Evolutionary conservation across 2,113 vertebrate genomes (phyloP), one percentile per base, ranked within the genome.

Genomic region (Sciurus niger): DNA sequence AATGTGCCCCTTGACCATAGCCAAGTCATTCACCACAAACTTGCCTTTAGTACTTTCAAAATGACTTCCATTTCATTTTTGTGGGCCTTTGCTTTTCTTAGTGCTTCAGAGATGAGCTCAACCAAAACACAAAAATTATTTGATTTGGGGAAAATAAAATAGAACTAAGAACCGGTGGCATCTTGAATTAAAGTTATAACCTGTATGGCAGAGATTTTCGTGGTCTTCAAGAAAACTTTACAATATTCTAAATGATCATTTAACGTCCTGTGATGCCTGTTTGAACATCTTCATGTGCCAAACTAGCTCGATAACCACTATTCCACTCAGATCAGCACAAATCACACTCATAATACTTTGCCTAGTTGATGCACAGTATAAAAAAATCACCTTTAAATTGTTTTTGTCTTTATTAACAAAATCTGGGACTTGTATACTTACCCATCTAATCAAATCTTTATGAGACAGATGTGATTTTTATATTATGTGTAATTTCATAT

Each of bases 401-500:
- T 83, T 68, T 25, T 55, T 82, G 16, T 43, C 9, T 88, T 87
- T 11, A 70, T 60, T 73, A 90, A 86, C n/a, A 94, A 87, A 67
- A 73, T 40, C n/a, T 92, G 10, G 9, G 0, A 13, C 30, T 87
- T 86, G 97, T n/a, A 17, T 28, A 70, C 12, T 74, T 97, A 34
- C 43, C 0, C 0, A 13, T 92, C n/a, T 48, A 82, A 80, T 79
- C 11, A 55, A 4, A 73, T 73, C 28, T 79, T 85, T 40, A 48
- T 96, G 58, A 65, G 90, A 4, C 10, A 68, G 20, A 72, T 22
- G 13, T 74, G 43, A 68, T 87, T 97, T 96, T 97, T 95, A 20
- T 80, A 83, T 37, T n/a, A 67, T 86, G 43, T 94, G 16, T 97
- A 74, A 84, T 65, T 72, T 96, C 28, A 25, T 77, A 90, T 98